Percentiles rank a stretch among this genome's conserved stretches.
phyloP scores from a whole-genome alignment of 2,797 vertebrate species.

The Sarcoramphus papa region DNA sequence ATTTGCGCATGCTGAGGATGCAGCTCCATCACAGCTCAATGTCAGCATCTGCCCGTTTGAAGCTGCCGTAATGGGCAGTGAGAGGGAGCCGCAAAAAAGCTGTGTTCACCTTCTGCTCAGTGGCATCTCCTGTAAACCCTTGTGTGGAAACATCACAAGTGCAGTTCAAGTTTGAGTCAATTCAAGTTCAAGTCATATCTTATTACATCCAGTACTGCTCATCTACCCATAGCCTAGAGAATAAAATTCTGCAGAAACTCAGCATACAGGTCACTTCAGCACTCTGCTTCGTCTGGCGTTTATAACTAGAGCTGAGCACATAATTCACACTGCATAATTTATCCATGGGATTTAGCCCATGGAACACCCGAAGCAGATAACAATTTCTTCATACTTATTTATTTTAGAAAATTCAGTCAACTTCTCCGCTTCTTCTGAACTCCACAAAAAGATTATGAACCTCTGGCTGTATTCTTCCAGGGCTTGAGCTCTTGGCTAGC shows the following conservation, averaged over 20 bases:
- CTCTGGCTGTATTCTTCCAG: not conserved
- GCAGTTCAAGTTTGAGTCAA: not conserved
- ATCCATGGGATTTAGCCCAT: not conserved
- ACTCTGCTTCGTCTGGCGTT: not conserved
- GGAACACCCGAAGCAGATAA: not conserved
- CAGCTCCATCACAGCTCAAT: not conserved
- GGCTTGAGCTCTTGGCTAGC: not conserved
- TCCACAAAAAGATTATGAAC: not conserved
- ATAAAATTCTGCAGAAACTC: conserved; percentile 12
- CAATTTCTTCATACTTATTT: not conserved
- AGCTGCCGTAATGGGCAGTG: not conserved
- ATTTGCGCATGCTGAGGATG: not conserved
- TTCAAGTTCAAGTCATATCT: conserved; percentile 40
- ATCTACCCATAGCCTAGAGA: not conserved
- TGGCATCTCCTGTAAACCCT: not conserved
- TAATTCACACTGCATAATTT: conserved; percentile 28
- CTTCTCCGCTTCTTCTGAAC: not conserved
- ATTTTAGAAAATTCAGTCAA: not conserved
- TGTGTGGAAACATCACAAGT: not conserved
- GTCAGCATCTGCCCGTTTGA: not conserved
- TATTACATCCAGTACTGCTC: not conserved
- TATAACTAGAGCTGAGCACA: not conserved
- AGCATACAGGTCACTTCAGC: conserved; percentile 7
- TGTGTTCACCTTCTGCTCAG: not conserved
- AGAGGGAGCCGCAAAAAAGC: not conserved